phyloP scores from a whole-genome alignment of 2,888 invertebrate species.

The Mesorhabditis sp. region DNA sequence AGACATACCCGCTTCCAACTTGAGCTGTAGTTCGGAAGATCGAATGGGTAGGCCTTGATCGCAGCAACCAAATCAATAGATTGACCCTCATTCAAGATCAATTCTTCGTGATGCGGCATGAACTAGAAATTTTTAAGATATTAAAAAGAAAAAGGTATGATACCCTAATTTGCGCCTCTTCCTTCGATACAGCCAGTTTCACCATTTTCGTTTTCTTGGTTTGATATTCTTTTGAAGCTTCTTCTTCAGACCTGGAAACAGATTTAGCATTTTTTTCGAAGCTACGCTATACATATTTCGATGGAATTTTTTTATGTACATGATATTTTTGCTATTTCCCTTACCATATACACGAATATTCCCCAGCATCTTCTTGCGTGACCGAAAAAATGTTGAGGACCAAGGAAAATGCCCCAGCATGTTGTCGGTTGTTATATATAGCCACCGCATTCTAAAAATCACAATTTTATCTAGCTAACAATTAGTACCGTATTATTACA shows the following conservation, averaged over 20 bases:
- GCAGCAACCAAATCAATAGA: not conserved
- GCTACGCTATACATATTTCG: not conserved
- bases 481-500: too few species aligned
- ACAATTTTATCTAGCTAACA: too few species aligned
- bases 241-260: not conserved
- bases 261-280: not conserved
- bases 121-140: not conserved
- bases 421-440: too few species aligned
- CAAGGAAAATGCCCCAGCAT: not conserved
- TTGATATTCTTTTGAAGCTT: not conserved
- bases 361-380: slow-evolving; percentile 2
- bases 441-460: too few species aligned
- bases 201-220: not conserved
- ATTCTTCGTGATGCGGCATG: not conserved
- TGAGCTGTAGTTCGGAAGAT: slow-evolving; percentile 3
- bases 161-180: not conserved
- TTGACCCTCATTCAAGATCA: not conserved
- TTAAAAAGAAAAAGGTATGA: not conserved
- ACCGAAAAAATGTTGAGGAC: not conserved
- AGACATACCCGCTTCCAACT: not conserved
- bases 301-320: too few species aligned
- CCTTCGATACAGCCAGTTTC: not conserved
- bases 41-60: not conserved
- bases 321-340: not conserved
- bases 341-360: not conserved